Base-by-base conservation (phyloP, 1,140 invertebrate genomes). In the Nymphalis io region DNA sequence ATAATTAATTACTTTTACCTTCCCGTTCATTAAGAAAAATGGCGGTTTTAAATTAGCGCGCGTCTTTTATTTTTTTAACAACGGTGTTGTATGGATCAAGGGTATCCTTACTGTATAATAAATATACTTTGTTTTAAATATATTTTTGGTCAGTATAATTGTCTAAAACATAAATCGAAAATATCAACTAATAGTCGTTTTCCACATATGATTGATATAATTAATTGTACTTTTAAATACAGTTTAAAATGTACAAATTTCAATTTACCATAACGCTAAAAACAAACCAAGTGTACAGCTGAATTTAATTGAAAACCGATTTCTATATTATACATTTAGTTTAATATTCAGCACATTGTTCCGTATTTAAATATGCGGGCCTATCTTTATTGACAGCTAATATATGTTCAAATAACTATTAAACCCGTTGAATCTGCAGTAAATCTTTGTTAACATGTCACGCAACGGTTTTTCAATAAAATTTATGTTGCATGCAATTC, bases 401-500 rank as follows among this genome's bases (percentile, higher is more conserved):
- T 89, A 80, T 85, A 75, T 78, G 74, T 82, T 81, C 81, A 83
- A 86, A 86, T 81, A 79, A 79, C 74, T 75, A 79, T 85, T 81
- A 76, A 80, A 80, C 60, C 68, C 64, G 75, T 80, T 72, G 80
- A 79, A 79, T 78, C 74, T 38, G 69, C 70, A 73, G 68, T 89
- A 88, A 84, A 88, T 90, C 83, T 85, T 87, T 81, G 84, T 87
- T 87, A 88, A 83, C 82, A 80, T 67, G 79, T 69, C 72, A 74
- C 60, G 69, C 40, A 68, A 76, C 73, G 74, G 75, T 82, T 81
- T 85, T 81, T 80, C 74, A 80, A 67, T 81, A 66, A 81, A 83
- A 88, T 90, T 88, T 90, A 90, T 88, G 79, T 79, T 75, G 84
- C 83, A 80, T 85, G 75, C 82, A 80, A 69, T 83, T 80, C 83